Conservation (phyloP, 2,113 vertebrate genomes). For the chimpanzee (Pan troglodytes) region NHGRI_mPanTro3-v2.1_pri NC_072398.2:217231501-217232000, state of each 20-base stretch:
- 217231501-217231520: too few relatives aligned
- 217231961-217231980: neutral
- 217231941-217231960: slow-evolving; percentile 27
- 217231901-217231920: neutral
- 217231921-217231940: neutral
- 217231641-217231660: neutral
- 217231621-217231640: neutral
- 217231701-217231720: neutral
- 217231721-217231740: neutral
- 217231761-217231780: neutral
- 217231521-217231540: neutral
- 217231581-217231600: neutral
- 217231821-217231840: neutral
- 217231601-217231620: neutral
- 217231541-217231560: neutral
- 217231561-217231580: neutral
- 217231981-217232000: neutral
- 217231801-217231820: neutral
- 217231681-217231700: neutral
- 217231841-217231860: neutral
- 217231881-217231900: neutral
- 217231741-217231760: neutral
- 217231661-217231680: neutral
- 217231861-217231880: neutral
- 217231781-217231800: neutral